Evolutionary conservation across 2,797 vertebrate species (phyloP).

Genomic region (Cyprinodon diabolis): DNA sequence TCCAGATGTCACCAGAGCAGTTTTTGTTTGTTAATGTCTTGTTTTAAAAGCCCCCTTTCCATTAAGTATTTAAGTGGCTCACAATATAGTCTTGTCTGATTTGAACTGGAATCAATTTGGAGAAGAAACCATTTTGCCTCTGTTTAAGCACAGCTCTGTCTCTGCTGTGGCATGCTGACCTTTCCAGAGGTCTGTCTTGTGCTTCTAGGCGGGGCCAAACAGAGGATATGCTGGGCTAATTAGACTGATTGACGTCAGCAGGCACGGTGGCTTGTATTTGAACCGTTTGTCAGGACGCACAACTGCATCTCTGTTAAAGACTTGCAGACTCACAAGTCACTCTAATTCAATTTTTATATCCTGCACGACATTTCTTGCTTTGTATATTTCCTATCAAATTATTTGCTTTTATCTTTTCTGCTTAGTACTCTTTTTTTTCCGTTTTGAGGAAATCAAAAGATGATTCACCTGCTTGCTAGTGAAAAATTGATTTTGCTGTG

Average conservation of each 20-base stretch:
- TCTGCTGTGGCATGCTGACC: slow-evolving; percentile 81
- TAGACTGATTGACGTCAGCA: slow-evolving; percentile 79
- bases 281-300: slow-evolving; percentile 70
- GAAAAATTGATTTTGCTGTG: neutral
- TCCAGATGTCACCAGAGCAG: slow-evolving; percentile 70
- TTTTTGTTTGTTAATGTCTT: slow-evolving; percentile 76
- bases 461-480: neutral
- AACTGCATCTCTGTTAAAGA: slow-evolving; percentile 48
- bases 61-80: slow-evolving; percentile 71
- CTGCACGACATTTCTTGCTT: slow-evolving; percentile 5
- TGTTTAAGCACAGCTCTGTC: slow-evolving; percentile 79
- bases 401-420: slow-evolving; percentile 29
- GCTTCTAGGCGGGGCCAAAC: slow-evolving; percentile 60
- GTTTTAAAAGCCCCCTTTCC: slow-evolving; percentile 67
- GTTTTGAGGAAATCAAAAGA: slow-evolving; percentile 2
- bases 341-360: slow-evolving; percentile 38
- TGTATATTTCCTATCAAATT: slow-evolving; percentile 1
- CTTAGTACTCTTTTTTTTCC: neutral
- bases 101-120: slow-evolving; percentile 80
- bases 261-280: slow-evolving; percentile 66
- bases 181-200: slow-evolving; percentile 78
- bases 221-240: slow-evolving; percentile 75
- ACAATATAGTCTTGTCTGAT: slow-evolving; percentile 80
- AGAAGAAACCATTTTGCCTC: slow-evolving; percentile 83
- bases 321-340: slow-evolving; percentile 27